phyloP scores from a whole-genome alignment of 2,797 vertebrate genomes.

The Lacerta viridis region DNA sequence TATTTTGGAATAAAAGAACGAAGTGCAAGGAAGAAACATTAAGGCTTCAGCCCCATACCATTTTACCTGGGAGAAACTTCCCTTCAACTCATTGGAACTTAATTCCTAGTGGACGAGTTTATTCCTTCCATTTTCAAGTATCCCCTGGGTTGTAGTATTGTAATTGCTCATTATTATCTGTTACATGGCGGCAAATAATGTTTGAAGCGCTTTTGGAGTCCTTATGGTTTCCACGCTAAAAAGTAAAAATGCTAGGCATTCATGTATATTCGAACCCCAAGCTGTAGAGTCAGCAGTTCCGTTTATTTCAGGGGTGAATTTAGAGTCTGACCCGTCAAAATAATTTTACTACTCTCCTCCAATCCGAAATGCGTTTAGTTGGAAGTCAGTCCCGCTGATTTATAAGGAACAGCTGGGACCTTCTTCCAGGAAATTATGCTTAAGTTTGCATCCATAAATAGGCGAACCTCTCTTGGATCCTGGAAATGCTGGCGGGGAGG shows the following conservation, averaged over 20 bases:
- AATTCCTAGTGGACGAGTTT: no score
- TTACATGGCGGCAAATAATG: not conserved
- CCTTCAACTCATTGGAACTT: no score
- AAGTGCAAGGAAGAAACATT: not conserved
- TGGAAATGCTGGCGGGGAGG: not conserved
- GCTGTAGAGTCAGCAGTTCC: not conserved
- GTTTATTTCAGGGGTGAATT: not conserved
- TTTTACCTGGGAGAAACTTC: no score
- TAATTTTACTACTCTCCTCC: not conserved
- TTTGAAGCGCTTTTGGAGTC: no score
- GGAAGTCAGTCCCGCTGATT: slow-evolving; percentile 30
- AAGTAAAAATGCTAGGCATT: not conserved
- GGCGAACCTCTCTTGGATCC: not conserved
- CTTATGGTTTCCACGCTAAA: not conserved
- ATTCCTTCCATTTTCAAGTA: not conserved
- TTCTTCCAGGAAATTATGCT: slow-evolving; percentile 10
- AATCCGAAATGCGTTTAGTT: slow-evolving; percentile 7
- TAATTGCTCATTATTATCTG: not conserved
- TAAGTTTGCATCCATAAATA: slow-evolving; percentile 3
- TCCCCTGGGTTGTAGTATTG: not conserved
- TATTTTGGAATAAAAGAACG: not conserved
- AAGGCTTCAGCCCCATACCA: no score
- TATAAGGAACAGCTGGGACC: not conserved
- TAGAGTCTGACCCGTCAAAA: not conserved
- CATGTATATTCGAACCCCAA: not conserved